These are phyloP conservation scores for Nothoprocta pentlandii DNA, from an alignment of 2,113 vertebrate genomes.

Conservation along the genomic window DNA sequence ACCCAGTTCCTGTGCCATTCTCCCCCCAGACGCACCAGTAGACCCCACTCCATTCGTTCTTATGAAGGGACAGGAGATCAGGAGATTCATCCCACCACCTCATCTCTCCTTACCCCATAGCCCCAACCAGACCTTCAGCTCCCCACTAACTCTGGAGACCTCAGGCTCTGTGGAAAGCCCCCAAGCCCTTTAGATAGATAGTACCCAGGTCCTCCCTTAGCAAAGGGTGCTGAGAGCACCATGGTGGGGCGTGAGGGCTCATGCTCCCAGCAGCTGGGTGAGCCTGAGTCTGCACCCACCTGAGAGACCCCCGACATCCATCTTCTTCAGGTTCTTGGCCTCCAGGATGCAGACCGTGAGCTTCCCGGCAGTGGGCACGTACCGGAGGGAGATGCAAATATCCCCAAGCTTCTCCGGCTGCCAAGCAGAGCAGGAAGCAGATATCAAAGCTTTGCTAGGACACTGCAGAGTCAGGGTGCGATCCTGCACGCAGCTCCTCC, in stretches of 20 bases:
- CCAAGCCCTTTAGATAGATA: background rate
- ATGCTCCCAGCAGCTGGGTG: background rate
- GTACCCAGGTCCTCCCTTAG: background rate
- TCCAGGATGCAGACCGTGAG: constrained; percentile 98
- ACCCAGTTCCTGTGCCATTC: background rate
- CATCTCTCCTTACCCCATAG: accelerated
- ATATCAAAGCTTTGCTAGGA: background rate
- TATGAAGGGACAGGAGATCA: accelerated
- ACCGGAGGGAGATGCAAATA: constrained; percentile 97
- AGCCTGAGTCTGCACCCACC: constrained; percentile 70
- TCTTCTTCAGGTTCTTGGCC: constrained; percentile 99
- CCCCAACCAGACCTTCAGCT: background rate
- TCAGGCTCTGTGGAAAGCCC: background rate
- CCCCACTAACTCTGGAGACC: background rate
- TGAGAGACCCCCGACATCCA: constrained; percentile 98
- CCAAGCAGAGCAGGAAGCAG: background rate
- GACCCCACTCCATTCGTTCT: accelerated
- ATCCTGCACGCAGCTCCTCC: accelerated
- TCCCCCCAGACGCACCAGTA: too few relatives aligned
- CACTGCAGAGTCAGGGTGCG: accelerated
- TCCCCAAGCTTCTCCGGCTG: constrained; percentile 98
- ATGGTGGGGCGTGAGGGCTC: accelerated
- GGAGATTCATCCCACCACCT: background rate
- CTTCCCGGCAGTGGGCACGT: constrained; percentile 96
- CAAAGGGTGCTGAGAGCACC: background rate